Evolutionary conservation across 2,797 vertebrate genomes (phyloP), one percentile per base, ranked within the genome.

Genomic region (Bryconaethiops microstoma): DNA sequence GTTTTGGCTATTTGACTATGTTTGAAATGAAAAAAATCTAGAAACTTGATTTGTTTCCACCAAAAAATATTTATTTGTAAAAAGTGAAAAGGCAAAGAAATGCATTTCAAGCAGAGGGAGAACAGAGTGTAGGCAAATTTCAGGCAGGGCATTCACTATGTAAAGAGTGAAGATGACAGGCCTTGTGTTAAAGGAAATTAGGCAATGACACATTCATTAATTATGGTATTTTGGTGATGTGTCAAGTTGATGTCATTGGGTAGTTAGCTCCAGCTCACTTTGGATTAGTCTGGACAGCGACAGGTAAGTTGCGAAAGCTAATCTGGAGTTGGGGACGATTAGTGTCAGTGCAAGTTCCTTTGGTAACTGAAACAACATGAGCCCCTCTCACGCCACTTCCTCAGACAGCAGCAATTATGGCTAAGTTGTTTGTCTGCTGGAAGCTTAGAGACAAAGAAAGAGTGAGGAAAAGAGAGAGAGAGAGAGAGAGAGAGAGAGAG

Each of bases 381-480:
- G 50, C 29, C 65, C 74, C 65, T 55, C 45, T 76, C 79, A 71
- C 45, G 64, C 74, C 76, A 74, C 69, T 75, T 19, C 40, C 76
- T 69, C 72, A 83, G 62, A 65, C 78, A 77, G 54, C 62, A 52
- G 85, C 84, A 87, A 86, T 88, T 88, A 83, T 29, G 63, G 71
- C 74, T 77, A 79, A 79, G 75, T 79, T 76, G 45, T 88, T 87
- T 87, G 59, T 86, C 79, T 78, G 74, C 74, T 21, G 60, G 52
- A 78, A 74, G 74, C 72, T 83, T 73, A 77, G 57, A 80, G 57
- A 42, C 23, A 57, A 19, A 59, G 79, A 50, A 16, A 2, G 68
- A 25, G 45, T 8, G 62, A 64, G 23, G 39, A 25, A 63, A 12
- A 48, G 45, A 48, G 45, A 4, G 4, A 48, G 45, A 48, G 45